Base-by-base conservation (phyloP, 2,888 invertebrate species). In the Chrysopilus asiliformis region DNA sequence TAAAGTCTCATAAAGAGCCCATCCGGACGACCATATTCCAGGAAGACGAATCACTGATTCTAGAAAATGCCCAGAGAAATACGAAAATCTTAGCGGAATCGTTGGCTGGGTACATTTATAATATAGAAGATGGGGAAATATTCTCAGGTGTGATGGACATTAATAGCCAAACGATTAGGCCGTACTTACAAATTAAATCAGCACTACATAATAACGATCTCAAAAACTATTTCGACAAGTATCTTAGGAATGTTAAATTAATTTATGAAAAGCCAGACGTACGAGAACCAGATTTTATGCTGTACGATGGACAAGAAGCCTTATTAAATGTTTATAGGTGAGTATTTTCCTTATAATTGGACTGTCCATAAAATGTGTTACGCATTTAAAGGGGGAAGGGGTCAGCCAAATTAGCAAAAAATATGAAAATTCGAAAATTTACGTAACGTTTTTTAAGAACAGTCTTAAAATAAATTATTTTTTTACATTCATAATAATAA, bases 231-330 rank as follows among this genome's bases (percentile, higher is more conserved):
- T 70, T 89, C 53, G 72, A 74, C 8, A 76, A 80, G 43, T 84
- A 82, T 64, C 70, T 87, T 47, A 75, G 75, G 47, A 86, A 87
- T 48, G 81, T 85, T 8, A 74, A 80, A 53, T 60, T 75, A 14
- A 72, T 73, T 10, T 64, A 71, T 38, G 76, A 81, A 47, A 68
- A 71, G 24, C 75, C 82, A 0, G 90, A 90, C 60, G 79, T 78
- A 52, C 70, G 91, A 14, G 95, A 95, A 57, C 93, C 94, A 0
- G 94, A 95, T 56, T 89, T 85, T 65, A 76, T 85, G 49, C 79
- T 95, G 48, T 95, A 93, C 58, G 81, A 85, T 47, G 77, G 82
- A 26, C 78, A 83, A 1, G 73, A 75, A 46, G 81, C 85, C 18
- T 71, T 68, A 17, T 71, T 95, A 47, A 82, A 82, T 61, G 81